Conservation (phyloP, 53 echinoderm and acorn worm species). For the Echinarachnius parma region DNA sequence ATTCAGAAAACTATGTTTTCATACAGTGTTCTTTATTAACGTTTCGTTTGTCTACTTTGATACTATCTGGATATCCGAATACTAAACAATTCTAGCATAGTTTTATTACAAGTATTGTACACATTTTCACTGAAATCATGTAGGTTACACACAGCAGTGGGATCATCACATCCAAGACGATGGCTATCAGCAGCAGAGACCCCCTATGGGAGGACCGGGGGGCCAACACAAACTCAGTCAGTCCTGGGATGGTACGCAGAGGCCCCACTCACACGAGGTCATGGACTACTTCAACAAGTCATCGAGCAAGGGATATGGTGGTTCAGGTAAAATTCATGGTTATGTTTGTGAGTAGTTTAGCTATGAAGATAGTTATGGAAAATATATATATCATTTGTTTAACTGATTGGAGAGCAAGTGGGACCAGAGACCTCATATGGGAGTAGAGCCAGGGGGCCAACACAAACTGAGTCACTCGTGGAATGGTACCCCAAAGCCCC, state of each 20-base stretch:
- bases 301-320: conserved; percentile 80
- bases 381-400: too few relatives aligned
- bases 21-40: too few relatives aligned
- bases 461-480: conserved; percentile 53
- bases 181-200: conserved; percentile 24
- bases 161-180: conserved; percentile 87
- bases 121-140: too few relatives aligned
- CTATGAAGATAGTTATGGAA: too few relatives aligned
- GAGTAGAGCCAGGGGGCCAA: conserved; percentile 8
- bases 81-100: too few relatives aligned
- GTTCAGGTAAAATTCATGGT: conserved; percentile 51
- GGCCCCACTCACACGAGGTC: conserved; percentile 30
- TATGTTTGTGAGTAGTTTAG: too few relatives aligned
- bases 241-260: conserved; percentile 75
- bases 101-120: too few relatives aligned
- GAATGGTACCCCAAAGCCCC: conserved; percentile 59
- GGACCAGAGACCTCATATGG: conserved; percentile 6
- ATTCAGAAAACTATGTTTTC: too few relatives aligned
- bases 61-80: too few relatives aligned
- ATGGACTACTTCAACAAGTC: conserved; percentile 63
- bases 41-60: too few relatives aligned
- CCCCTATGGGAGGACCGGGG: conserved; percentile 13
- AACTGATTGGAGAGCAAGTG: conserved; percentile 46
- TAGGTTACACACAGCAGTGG: conserved; percentile 81
- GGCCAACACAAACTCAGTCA: conserved; percentile 28